phyloP scores from a whole-genome alignment of 2,113 vertebrate genomes.

The Muntiacus muntjak region DNA sequence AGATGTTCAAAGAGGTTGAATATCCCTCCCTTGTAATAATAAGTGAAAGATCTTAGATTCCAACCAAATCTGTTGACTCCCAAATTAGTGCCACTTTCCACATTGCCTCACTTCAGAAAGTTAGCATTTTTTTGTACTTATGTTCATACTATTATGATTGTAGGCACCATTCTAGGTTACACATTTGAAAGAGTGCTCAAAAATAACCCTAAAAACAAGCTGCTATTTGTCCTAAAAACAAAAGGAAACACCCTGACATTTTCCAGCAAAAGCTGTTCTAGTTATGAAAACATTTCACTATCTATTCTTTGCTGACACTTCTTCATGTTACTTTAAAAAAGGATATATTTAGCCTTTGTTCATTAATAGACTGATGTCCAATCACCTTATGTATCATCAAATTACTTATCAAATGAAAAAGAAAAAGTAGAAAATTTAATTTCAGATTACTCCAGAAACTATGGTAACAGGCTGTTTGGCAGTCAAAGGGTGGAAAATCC shows the following conservation, averaged over 20 bases:
- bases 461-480: slow-evolving; percentile 57
- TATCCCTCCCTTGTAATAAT: neutral
- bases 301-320: slow-evolving; percentile 11
- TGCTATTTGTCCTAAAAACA: neutral
- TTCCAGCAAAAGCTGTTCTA: neutral
- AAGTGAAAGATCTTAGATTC: neutral
- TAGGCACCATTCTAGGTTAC: too few species aligned
- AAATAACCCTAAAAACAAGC: neutral
- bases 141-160: neutral
- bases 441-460: slow-evolving; percentile 54
- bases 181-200: neutral
- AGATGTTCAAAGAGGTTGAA: neutral
- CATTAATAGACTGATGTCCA: slow-evolving; percentile 33
- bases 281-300: slow-evolving; percentile 16
- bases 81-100: neutral
- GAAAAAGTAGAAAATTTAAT: slow-evolving; percentile 50
- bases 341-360: slow-evolving; percentile 22
- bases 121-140: neutral
- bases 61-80: neutral
- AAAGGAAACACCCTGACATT: neutral
- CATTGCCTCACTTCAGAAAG: neutral
- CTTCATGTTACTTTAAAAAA: neutral
- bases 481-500: slow-evolving; percentile 66
- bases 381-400: neutral
- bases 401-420: slow-evolving; percentile 35